A percentile compares a stretch with the other conserved stretches of the same genome.
These are phyloP conservation scores for Leptinotarsa juncta DNA, from an alignment of 2,888 invertebrate genomes.

Conservation along the genomic window DNA sequence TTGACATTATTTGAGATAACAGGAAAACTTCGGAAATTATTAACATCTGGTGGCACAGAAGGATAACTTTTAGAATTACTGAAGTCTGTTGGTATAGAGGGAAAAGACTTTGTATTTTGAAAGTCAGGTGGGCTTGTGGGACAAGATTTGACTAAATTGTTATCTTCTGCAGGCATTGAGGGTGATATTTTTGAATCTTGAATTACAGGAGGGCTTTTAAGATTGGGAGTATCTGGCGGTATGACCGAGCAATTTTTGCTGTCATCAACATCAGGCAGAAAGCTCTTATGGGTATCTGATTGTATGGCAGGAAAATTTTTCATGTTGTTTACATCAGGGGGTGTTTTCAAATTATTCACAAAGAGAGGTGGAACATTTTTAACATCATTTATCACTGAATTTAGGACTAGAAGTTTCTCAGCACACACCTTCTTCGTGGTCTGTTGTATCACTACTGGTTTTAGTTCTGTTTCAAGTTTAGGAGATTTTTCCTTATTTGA, in stretches of 20 bases:
- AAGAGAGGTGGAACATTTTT: not conserved
- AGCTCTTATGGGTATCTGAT: slow-evolving; percentile 31
- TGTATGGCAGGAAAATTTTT: slow-evolving; percentile 30
- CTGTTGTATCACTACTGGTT: slow-evolving; percentile 23
- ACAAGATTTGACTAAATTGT: not conserved
- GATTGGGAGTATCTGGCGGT: slow-evolving; percentile 29
- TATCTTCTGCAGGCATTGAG: not conserved
- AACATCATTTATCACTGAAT: slow-evolving; percentile 29
- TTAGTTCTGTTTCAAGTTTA: slow-evolving; percentile 33
- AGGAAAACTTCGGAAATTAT: slow-evolving; percentile 24
- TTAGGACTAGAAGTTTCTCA: slow-evolving; percentile 23
- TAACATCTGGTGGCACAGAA: slow-evolving; percentile 26
- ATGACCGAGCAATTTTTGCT: slow-evolving; percentile 62
- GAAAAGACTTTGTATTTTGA: slow-evolving; percentile 33
- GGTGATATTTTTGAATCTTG: slow-evolving; percentile 7
- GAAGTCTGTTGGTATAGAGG: slow-evolving; percentile 32
- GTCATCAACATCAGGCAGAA: slow-evolving; percentile 57
- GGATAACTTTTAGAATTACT: slow-evolving; percentile 19
- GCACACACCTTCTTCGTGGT: slow-evolving; percentile 19
- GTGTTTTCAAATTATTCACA: slow-evolving; percentile 20
- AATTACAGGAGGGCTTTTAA: slow-evolving; percentile 24
- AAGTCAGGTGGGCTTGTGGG: slow-evolving; percentile 25
- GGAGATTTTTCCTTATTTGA: slow-evolving; percentile 49
- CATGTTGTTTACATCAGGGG: slow-evolving; percentile 27
- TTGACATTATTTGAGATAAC: slow-evolving; percentile 40